These are phyloP conservation scores for Germaria angustata DNA, from an alignment of 2,888 invertebrate species.

Conservation along the genomic window DNA sequence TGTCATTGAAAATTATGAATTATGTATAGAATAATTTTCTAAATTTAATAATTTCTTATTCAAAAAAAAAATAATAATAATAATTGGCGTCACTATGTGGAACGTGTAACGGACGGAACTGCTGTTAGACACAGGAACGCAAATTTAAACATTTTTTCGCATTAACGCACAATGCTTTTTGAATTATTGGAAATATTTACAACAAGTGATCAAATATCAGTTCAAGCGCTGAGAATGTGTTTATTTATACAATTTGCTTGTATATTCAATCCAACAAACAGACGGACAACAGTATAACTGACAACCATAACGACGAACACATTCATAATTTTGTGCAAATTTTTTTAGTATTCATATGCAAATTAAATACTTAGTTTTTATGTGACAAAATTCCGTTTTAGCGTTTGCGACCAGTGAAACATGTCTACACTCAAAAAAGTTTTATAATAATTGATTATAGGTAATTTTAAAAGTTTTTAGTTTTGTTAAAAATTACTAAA, in stretches of 20 bases:
- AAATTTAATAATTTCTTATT: too few species aligned
- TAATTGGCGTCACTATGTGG: background rate
- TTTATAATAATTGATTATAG: too few species aligned
- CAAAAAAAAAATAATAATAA: too few species aligned
- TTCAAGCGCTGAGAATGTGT: background rate
- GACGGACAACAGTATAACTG: background rate
- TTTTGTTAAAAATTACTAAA: too few species aligned
- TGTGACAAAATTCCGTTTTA: background rate
- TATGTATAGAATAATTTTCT: too few species aligned
- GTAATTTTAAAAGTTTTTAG: too few species aligned
- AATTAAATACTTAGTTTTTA: background rate
- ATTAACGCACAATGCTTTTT: slow-evolving; percentile 1
- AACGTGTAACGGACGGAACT: background rate
- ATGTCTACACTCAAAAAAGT: background rate
- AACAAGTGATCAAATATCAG: slow-evolving; percentile 43
- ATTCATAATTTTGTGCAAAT: background rate
- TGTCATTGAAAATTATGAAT: too few species aligned
- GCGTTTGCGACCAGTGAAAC: slow-evolving; percentile 15
- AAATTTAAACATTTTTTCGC: background rate
- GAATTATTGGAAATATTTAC: background rate
- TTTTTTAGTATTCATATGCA: background rate
- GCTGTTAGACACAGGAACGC: background rate
- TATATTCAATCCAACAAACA: background rate
- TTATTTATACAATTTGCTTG: background rate
- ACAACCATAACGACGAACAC: background rate